Evolutionary conservation across 2,797 vertebrate species (phyloP).

Genomic region (Echeneis naucrates): DNA sequence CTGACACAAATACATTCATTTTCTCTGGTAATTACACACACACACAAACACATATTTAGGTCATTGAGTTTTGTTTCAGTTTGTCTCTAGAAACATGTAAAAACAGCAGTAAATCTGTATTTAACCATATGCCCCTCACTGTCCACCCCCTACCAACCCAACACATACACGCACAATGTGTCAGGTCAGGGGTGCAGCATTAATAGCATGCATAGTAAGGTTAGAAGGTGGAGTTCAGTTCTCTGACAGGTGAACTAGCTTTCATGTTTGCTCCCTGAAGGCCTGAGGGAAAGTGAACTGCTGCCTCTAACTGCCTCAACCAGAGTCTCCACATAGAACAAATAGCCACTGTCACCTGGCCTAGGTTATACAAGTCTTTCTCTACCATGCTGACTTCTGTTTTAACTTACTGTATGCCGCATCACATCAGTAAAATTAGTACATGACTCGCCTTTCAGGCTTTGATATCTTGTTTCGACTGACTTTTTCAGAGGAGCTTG

Average conservation of each 20-base stretch:
- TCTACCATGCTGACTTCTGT: neutral
- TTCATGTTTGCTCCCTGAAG: conserved; percentile 61
- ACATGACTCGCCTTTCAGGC: too few relatives aligned
- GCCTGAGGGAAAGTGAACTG: conserved; percentile 63
- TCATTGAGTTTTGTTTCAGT: conserved; percentile 48
- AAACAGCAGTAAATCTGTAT: conserved; percentile 75
- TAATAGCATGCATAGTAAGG: conserved; percentile 44
- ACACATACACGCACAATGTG: conserved; percentile 8
- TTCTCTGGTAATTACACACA: conserved; percentile 28
- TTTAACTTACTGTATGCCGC: neutral
- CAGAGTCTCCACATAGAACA: conserved; percentile 43
- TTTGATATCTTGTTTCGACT: too few relatives aligned
- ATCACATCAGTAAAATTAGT: too few relatives aligned
- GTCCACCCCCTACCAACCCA: neutral
- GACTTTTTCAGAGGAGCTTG: too few relatives aligned
- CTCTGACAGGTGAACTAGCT: conserved; percentile 72
- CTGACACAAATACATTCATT: conserved; percentile 39
- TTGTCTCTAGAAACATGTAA: conserved; percentile 19
- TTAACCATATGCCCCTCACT: conserved; percentile 13
- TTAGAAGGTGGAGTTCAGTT: conserved; percentile 57
- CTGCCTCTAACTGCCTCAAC: conserved; percentile 37
- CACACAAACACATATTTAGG: conserved; percentile 24
- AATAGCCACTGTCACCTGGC: neutral
- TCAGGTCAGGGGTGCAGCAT: conserved; percentile 60
- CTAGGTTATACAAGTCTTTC: neutral